Base-by-base conservation (phyloP, 2,888 invertebrate genomes). In the Mythimna impura region DNA sequence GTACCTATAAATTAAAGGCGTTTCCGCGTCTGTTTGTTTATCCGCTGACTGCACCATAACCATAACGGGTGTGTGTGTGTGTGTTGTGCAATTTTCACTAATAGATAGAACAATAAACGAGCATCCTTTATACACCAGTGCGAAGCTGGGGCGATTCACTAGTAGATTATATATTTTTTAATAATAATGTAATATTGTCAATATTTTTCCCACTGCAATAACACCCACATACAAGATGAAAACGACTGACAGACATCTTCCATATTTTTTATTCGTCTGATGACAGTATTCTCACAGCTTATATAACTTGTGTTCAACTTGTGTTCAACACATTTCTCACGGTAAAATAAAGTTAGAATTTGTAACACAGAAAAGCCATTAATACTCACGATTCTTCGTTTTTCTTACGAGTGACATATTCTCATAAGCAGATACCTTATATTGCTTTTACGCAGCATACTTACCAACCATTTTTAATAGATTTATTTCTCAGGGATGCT, bases 241-340 rank as follows among this genome's bases (percentile, higher is more conserved):
- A 30, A 30, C 30, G 30, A 22, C 34, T 63, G 47, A 58, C 40
- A 64, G 54, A 69, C 55, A 52, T 20, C 25, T 57, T 52, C 36
- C 17, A 20, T 57, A 34, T 30, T 22, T 65, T 62, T 66, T 69
- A 55, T 55, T 54, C 12, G 10, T 20, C 25, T 25, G 25, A 34
- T n/a, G 25, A 52, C 54, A 70, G 47, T 50, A 20, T 82, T 78
- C 79, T 71, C 80, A 68, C 79, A 70, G 65, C 50, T 77, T 66
- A 76, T 63, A 62, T 66, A 78, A 70, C 64, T 61, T 78, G 66
- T 78, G 71, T 78, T n/a, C n/a, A n/a, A n/a, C n/a, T n/a, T n/a
- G n/a, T 82, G 83, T 74, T 74, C 50, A 50, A 73, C 68, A 58
- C n/a, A 62, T 43, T 82, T 81, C 80, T 74, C 80, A 81, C 79